These are phyloP conservation scores for Harpagifer antarcticus DNA, from an alignment of 2,797 vertebrate species.

Conservation along the genomic window DNA sequence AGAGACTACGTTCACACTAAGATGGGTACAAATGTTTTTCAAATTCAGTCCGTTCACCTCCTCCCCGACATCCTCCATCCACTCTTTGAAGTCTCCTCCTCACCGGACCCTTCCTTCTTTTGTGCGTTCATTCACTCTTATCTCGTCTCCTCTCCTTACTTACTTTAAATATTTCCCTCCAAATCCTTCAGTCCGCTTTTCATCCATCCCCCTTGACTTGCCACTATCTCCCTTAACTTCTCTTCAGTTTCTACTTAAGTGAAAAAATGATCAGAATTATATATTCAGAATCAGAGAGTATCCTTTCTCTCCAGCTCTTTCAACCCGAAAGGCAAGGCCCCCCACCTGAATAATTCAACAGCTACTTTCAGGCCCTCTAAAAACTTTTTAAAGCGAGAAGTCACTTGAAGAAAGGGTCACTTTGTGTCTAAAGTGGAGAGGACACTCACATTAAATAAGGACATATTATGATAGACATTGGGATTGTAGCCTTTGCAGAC, in stretches of 20 bases:
- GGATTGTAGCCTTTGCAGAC: too few species aligned
- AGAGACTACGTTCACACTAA: neutral
- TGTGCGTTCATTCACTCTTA: constrained; percentile 52
- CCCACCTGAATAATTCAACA: constrained; percentile 24
- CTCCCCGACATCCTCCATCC: constrained; percentile 3
- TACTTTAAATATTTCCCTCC: constrained; percentile 53
- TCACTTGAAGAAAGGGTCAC: too few species aligned
- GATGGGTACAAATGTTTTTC: neutral
- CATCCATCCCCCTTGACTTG: constrained; percentile 52
- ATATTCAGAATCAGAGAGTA: constrained; percentile 26
- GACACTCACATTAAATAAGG: too few species aligned
- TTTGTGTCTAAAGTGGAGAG: too few species aligned
- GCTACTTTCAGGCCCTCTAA: neutral
- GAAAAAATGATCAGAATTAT: constrained; percentile 36
- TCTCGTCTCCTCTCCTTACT: constrained; percentile 29
- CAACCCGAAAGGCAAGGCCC: constrained; percentile 14
- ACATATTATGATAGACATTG: too few species aligned
- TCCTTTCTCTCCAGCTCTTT: constrained; percentile 3
- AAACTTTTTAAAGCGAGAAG: constrained; percentile 3
- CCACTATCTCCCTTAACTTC: constrained; percentile 46
- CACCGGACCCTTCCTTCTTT: constrained; percentile 25
- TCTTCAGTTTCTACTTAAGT: constrained; percentile 26
- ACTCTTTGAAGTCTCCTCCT: constrained; percentile 41
- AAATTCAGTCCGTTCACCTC: constrained; percentile 31
- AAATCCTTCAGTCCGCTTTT: constrained; percentile 27